These are phyloP conservation scores for Prietella phreatophila DNA, from an alignment of 2,113 vertebrate genomes.

Conservation along the genomic window DNA sequence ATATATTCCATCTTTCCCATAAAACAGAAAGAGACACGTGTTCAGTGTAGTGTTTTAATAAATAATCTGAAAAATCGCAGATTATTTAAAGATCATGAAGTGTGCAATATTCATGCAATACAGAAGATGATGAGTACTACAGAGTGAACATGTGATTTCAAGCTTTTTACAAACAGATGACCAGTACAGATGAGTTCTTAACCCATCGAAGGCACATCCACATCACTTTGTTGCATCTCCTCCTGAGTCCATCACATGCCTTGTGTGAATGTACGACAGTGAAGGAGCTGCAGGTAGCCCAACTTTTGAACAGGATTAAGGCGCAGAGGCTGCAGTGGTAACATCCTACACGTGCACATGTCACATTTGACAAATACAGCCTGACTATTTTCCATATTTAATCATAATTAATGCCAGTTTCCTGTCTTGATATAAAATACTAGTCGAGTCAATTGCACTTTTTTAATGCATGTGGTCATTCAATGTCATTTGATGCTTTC, in stretches of 20 bases:
- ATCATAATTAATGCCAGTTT: slow-evolving; percentile 3
- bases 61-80: slow-evolving; percentile 60
- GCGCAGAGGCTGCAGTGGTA: slow-evolving; percentile 33
- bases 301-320: slow-evolving; percentile 21
- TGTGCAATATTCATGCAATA: slow-evolving; percentile 70
- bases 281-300: slow-evolving; percentile 29
- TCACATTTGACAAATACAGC: slow-evolving; percentile 48
- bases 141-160: slow-evolving; percentile 48
- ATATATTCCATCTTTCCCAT: not conserved
- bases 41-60: slow-evolving; percentile 58
- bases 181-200: slow-evolving; percentile 60
- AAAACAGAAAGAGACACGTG: not conserved
- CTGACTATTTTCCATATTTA: slow-evolving; percentile 3
- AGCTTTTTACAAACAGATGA: slow-evolving; percentile 50
- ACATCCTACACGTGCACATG: slow-evolving; percentile 41
- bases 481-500: not conserved
- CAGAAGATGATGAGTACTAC: slow-evolving; percentile 38
- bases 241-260: slow-evolving; percentile 38
- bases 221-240: slow-evolving; percentile 39
- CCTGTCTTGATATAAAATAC: not conserved
- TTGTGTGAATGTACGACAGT: slow-evolving; percentile 17
- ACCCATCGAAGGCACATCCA: slow-evolving; percentile 66
- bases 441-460: slow-evolving; percentile 33
- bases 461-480: slow-evolving; percentile 2
- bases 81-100: slow-evolving; percentile 62